Conservation (phyloP, 2,797 vertebrate genomes). For the Streptopelia turtur region DNA sequence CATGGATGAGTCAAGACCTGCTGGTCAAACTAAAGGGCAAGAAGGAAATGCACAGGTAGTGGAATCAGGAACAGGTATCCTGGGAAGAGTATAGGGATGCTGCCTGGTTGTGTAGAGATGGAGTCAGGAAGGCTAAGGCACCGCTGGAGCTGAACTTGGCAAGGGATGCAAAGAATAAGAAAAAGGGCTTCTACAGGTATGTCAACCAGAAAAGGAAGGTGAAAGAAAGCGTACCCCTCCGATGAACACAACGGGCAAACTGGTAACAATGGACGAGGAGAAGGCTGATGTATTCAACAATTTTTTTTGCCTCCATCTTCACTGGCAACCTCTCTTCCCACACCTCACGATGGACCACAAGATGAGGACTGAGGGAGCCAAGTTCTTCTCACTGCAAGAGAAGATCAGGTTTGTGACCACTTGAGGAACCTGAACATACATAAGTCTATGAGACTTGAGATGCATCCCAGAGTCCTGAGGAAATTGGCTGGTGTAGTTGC, state of each 20-base stretch:
- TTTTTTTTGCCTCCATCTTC: neutral
- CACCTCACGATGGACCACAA: no score
- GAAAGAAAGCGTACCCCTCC: fast-evolving
- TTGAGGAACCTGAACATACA: no score
- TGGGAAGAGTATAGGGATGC: neutral
- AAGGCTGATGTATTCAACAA: neutral
- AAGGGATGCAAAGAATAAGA: neutral
- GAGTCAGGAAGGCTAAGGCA: fast-evolving
- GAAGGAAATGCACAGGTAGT: no score
- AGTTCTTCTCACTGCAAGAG: no score
- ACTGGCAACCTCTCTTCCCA: no score
- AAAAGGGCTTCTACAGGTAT: neutral
- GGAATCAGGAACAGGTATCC: neutral
- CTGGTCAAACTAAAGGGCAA: no score
- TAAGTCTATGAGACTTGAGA: no score
- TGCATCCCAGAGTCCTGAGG: no score
- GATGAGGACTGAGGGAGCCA: no score
- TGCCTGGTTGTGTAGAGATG: neutral
- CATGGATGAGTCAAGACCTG: no score
- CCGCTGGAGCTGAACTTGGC: neutral
- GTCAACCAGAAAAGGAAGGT: neutral
- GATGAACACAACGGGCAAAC: neutral
- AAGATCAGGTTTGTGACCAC: no score
- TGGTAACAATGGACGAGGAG: neutral
- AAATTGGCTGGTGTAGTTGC: no score